Evolutionary conservation across 2,113 vertebrate genomes (phyloP), one percentile per base, ranked within the genome.

Genomic region (Physeter macrocephalus): DNA sequence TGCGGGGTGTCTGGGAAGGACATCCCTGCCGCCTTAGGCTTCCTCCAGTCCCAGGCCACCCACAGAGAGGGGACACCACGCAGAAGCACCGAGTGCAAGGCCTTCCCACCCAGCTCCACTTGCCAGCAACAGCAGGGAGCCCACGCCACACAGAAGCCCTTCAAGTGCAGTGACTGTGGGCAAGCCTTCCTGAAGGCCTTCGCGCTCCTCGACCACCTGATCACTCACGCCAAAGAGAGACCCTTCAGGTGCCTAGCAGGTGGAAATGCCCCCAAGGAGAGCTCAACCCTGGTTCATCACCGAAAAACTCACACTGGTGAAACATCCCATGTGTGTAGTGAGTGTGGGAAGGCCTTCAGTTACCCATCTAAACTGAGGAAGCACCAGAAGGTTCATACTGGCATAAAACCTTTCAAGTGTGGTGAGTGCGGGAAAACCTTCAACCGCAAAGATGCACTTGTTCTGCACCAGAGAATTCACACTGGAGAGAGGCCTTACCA

Each of bases 361-460:
- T 96, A 92, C 29, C 96, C 91, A 0, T 96, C 90, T 23, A 90
- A 95, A 36, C 59, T 94, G 67, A 89, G 81, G 88, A 92, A 94
- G 57, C 90, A 95, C 41, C 90, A 69, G 85, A 95, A 97, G 80
- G 85, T 88, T n/a, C 84, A 94, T 57, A 88, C 64, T 0, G 94
- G 93, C 57, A 23, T 96, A 71, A 96, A 46, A 14, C 90, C 94
- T 77, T 94, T 95, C 57, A 8, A 7, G 21, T 88, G 90, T 71
- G 88, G 36, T 2, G 88, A 97, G 10, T 84, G 90, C 10, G 80
- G 84, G 27, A 88, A 94, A 61, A 67, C 84, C 15, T 97, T 97
- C 77, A 92, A 5, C 77, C 67, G 93, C 62, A 97, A 97, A 74
- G 93, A 97, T 0, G 74, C 94, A 1, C 90, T 96, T 0, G 27